Base-by-base conservation (phyloP, 1,140 invertebrate genomes). In the Melanaphis sacchari region DNA sequence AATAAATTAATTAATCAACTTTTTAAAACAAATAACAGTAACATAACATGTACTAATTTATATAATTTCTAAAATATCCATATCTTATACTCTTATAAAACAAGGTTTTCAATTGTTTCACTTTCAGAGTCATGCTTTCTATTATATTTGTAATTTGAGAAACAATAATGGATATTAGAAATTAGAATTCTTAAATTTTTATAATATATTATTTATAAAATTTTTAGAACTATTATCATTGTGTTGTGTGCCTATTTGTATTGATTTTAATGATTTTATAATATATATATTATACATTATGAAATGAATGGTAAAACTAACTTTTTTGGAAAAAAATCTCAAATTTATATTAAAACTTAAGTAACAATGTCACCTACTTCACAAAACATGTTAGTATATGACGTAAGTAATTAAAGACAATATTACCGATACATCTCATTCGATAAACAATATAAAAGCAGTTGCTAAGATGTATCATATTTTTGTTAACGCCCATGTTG, bases 351-450 rank as follows among this genome's bases (percentile, higher is more conserved):
- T 15, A 15, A 38, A 38, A 41, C 31, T 36, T 87, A 36, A 18
- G 43, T 49, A 87, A 31, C 84, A 31, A 49, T 31, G 40, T 84
- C 22, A 22, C 38, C 22, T 40, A 84, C 9, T 11, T 43, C 26
- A 85, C 26, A 85, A 18, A 85, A 85, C 9, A 43, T 85, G 15
- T 49, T 49, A 49, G 15, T 49, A 49, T 49, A 2, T 85, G 9
- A 89, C 8, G n/a, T 18, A 87, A 24, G 85, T 89, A 89, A 89
- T 89, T 89, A 89, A 22, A 46, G 46, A 89, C 2, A 89, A 89
- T 89, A n/a, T 22, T 52, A 89, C 49, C 5, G 46, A 89, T 18
- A 52, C n/a, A 52, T 89, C 11, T 43, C 24, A 84, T 40, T 41
- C 26, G 31, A 46, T 85, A 85, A 26, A 87, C 84, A 43, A 87